Evolutionary conservation across 2,113 vertebrate genomes (phyloP).

Genomic region (Thamnaconus septentrionalis): DNA sequence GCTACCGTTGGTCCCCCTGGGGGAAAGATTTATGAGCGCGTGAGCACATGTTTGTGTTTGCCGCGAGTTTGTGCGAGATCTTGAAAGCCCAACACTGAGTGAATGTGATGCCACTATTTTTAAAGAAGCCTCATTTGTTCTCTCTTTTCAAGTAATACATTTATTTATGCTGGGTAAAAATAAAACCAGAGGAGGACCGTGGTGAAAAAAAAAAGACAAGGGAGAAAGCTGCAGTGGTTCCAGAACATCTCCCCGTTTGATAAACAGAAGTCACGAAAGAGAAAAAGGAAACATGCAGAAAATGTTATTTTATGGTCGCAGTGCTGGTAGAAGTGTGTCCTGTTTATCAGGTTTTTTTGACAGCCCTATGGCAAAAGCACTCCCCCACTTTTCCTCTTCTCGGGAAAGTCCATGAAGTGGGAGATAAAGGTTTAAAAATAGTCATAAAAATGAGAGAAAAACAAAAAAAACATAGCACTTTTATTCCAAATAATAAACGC

Average conservation of each 20-base stretch:
- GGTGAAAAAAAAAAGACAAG: conserved; percentile 24
- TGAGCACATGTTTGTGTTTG: conserved; percentile 6
- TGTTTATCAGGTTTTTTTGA: conserved; percentile 7
- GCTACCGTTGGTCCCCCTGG: conserved; percentile 34
- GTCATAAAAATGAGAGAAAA: background rate
- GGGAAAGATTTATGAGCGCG: conserved; percentile 62
- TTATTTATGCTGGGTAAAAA: conserved; percentile 54
- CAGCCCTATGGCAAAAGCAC: background rate
- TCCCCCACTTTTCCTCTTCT: background rate
- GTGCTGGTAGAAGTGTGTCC: background rate
- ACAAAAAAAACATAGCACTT: background rate
- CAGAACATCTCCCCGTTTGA: conserved; percentile 41
- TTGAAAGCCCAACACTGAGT: background rate
- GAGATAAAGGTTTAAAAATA: too few species aligned
- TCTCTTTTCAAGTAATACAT: conserved; percentile 59
- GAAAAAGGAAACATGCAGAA: background rate
- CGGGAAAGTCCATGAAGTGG: conserved; percentile 5
- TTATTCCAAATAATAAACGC: background rate
- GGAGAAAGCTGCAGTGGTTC: conserved; percentile 44
- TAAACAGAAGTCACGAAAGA: conserved; percentile 7
- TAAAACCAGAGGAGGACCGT: conserved; percentile 49
- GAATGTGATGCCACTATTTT: conserved; percentile 42
- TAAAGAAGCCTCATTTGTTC: conserved; percentile 42
- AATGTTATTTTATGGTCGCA: conserved; percentile 1
- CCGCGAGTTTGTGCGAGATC: too few species aligned